Evolutionary conservation across 2,113 vertebrate species (phyloP).

Genomic region (Psittacula cyanocephala): DNA sequence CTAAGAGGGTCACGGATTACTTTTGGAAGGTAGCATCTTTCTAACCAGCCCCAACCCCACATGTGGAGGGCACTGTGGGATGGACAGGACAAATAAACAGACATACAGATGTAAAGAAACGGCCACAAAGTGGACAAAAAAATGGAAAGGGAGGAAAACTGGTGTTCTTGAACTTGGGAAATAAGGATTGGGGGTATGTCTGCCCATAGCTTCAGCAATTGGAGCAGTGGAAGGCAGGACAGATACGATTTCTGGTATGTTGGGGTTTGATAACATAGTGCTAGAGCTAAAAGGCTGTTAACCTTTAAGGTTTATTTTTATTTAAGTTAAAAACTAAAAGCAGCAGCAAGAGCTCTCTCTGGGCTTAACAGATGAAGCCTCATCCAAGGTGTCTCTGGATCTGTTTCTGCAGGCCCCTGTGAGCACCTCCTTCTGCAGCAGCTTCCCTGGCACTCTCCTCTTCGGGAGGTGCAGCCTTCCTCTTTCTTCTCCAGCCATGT

Average conservation of each 20-base stretch:
- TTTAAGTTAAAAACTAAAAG: not conserved
- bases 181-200: not conserved
- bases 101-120: not conserved
- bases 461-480: not conserved
- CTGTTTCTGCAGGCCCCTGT: not conserved
- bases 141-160: not conserved
- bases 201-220: not conserved
- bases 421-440: not conserved
- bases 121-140: not conserved
- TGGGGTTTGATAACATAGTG: not conserved
- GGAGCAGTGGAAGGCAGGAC: not conserved
- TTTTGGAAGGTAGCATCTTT: not conserved
- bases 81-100: not conserved
- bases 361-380: not conserved
- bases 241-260: not conserved
- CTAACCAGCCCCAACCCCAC: not conserved
- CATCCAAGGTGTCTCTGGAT: not conserved
- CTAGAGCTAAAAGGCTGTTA: not conserved
- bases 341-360: not conserved
- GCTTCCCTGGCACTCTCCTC: not conserved
- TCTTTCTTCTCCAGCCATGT: not conserved
- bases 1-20: not conserved
- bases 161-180: not conserved
- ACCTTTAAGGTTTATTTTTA: not conserved
- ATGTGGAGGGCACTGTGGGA: accelerated